Conservation (phyloP, 2,888 invertebrate genomes). For the Alentia gelatinosa region DNA sequence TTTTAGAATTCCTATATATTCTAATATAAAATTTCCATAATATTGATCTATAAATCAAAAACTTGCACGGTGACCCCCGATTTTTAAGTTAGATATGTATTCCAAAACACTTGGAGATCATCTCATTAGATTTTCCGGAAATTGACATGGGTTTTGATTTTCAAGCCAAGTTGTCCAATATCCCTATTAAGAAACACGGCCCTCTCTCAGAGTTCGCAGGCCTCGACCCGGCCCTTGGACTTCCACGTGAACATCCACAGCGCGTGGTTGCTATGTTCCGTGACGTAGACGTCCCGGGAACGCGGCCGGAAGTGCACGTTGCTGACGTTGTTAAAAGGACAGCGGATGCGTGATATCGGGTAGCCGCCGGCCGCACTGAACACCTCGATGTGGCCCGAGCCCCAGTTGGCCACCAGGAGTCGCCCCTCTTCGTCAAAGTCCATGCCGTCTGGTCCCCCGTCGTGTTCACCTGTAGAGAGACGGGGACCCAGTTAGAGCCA, state of each 20-base stretch:
- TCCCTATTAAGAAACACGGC: background rate
- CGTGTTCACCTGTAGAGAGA: conserved; percentile 67
- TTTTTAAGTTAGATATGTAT: too few species aligned
- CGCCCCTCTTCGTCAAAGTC: conserved; percentile 76
- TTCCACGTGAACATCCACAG: conserved; percentile 77
- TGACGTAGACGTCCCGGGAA: conserved; percentile 72
- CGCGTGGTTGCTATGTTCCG: conserved; percentile 74
- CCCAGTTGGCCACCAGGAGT: conserved; percentile 77
- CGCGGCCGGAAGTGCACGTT: conserved; percentile 75
- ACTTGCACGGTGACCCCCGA: too few species aligned
- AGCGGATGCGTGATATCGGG: conserved; percentile 71
- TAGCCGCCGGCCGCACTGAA: conserved; percentile 72
- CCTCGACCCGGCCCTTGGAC: conserved; percentile 72
- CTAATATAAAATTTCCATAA: too few species aligned
- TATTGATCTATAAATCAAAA: too few species aligned
- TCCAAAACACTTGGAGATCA: too few species aligned
- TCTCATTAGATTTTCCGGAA: too few species aligned
- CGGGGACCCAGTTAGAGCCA: too few species aligned
- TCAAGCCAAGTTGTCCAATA: too few species aligned
- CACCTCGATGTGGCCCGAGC: conserved; percentile 74
- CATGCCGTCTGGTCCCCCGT: conserved; percentile 78
- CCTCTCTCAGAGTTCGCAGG: conserved; percentile 68
- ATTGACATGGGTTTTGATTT: too few species aligned
- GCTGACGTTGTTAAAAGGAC: conserved; percentile 73
- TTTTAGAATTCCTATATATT: too few species aligned